Base-by-base conservation (phyloP, 2,797 vertebrate species). In the Tragelaphus eurycerus region DNA sequence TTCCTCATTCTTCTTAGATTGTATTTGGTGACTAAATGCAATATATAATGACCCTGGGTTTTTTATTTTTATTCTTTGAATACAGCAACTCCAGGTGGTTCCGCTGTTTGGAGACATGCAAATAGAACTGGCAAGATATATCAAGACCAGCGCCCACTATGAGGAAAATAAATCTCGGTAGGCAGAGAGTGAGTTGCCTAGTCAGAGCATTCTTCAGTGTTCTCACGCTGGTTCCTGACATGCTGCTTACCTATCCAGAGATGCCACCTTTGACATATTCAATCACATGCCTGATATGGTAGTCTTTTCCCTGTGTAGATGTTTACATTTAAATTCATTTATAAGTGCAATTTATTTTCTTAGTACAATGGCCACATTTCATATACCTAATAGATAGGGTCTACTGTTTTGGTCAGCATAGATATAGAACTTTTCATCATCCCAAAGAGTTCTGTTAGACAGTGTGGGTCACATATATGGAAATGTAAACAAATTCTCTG, bases 91-190 rank as follows among this genome's bases (percentile, higher is more conserved):
- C 93, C 99, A 99, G 97, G 99, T 99, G 93, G 99, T 99, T 31
- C 99, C 99, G 0, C 98, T 99, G 38, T 99, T 99, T 54, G 99
- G 99, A 19, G 99, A 99, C 98, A 99, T 99, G 99, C 99, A 99
- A 97, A 99, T 99, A 67, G 99, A 99, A 98, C 98, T 99, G 98
- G 99, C 99, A 6, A 99, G 99, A 93, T 99, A 99, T 98, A 99
- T 99, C 98, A 99, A 99, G 98, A 99, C 99, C 98, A 99, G 99
- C 11, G 99, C 99, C 92, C 99, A 99, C 99, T 99, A 99, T 0
- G 99, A 99, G 94, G 99, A 99, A 96, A 99, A 99, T 98, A 99
- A 99, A 96, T 99, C 99, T 97, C 99, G 99, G 99, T 99, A 98
- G 98, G 98, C 59, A 86, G 86, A 57, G 54, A 16, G 14, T 1